Evolutionary conservation across 1,140 invertebrate species (phyloP).

Genomic region (Hirudo medicinalis): DNA sequence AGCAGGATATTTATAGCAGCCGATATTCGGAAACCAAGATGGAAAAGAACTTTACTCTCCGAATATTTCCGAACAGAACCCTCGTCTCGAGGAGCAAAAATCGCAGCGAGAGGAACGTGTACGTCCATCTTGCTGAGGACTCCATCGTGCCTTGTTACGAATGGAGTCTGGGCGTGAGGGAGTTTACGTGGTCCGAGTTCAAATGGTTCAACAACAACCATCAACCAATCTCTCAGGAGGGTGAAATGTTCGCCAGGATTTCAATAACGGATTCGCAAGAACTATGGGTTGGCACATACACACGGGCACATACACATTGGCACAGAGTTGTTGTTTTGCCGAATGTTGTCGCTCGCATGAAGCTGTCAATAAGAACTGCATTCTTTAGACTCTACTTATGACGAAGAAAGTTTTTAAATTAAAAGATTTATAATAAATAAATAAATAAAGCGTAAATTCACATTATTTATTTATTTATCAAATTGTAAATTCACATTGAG

Average conservation of each 20-base stretch:
- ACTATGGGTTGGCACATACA: constrained; percentile 9
- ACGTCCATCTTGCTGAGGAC: background rate
- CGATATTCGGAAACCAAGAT: background rate
- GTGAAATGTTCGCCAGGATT: background rate
- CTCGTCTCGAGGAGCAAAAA: background rate
- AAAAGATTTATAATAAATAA: too few species aligned
- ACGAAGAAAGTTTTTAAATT: too few species aligned
- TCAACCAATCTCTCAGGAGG: background rate
- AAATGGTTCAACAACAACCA: constrained; percentile 6
- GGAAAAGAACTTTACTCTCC: background rate
- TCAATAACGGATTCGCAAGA: background rate
- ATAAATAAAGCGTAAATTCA: too few species aligned
- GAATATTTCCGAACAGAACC: background rate
- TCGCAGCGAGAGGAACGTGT: background rate
- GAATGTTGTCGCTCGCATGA: too few species aligned
- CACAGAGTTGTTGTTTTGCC: too few species aligned
- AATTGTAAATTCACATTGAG: too few species aligned
- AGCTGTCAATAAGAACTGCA: too few species aligned
- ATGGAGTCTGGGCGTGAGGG: background rate
- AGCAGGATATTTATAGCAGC: background rate
- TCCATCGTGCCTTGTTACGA: background rate
- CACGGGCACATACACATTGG: too few species aligned
- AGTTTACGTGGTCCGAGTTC: background rate
- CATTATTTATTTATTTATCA: too few species aligned
- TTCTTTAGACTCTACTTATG: too few species aligned